Evolutionary conservation across 1,140 invertebrate genomes (phyloP), one percentile per base, ranked within the genome.

Genomic region (Bombus balteatus): DNA sequence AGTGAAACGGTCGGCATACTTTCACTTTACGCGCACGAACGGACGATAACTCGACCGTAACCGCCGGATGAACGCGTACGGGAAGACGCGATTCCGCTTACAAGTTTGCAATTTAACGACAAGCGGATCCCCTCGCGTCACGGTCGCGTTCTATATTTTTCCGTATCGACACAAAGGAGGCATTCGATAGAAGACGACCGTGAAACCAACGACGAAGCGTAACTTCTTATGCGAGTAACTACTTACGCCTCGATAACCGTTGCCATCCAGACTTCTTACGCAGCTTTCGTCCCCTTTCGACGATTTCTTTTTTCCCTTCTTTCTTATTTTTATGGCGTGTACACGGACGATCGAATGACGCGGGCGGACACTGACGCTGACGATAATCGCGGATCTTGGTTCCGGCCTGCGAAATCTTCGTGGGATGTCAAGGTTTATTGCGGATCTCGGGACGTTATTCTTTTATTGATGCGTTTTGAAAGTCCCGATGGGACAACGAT

Each of bases 91-190:
- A 90, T 87, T 89, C 89, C 75, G 86, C 87, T 90, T 85, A 89
- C 85, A 87, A 91, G 89, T 89, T 91, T 85, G 87, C 87, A 87
- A 79, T 91, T 91, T 91, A 91, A 91, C 90, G 89, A 86, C 81
- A 71, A 83, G 85, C 76, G 28, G 37, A 39, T 47, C 65, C 53
- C 18, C 47, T 34, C 47, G 25, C 34, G 25, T 22, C 41, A 37
- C 39, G 62, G 72, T 43, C 76, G 47, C 13, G 75, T 62, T 62
- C 75, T 32, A 15, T 65, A 81, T 53, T 86, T 83, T 81, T 70
- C 75, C 81, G 18, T 65, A 72, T 37, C 57, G 66, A 18, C 75
- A 83, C 79, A 79, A 82, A 86, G 62, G 62, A 81, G 57, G 28
- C 47, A 13, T 78, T 25, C 71, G 53, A 70, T 78, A 87, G 75